Conservation (phyloP, 2,113 vertebrate species). For the Perca schrenkii region DNA sequence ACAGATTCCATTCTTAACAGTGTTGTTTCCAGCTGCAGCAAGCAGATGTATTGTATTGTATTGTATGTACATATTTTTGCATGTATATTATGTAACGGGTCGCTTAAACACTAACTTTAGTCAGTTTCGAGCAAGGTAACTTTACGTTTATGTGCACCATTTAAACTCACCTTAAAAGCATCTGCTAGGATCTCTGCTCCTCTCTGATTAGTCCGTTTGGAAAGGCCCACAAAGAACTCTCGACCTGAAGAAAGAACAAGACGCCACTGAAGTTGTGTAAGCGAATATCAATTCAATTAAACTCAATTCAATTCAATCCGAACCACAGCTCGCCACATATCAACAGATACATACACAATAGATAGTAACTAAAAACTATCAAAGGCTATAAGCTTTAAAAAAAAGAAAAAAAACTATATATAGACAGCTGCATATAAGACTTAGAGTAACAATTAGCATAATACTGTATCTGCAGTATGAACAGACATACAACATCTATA, state of each 20-base stretch:
- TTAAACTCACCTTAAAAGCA: conserved; percentile 93
- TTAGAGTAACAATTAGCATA: background rate
- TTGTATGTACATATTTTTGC: background rate
- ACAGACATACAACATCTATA: background rate
- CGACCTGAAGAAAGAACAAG: conserved; percentile 84
- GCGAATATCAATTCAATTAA: background rate
- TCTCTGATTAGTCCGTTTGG: conserved; percentile 96
- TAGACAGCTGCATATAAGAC: background rate
- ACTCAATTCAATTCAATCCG: background rate
- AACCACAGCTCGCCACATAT: background rate
- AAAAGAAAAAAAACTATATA: too few relatives aligned
- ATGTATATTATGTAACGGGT: background rate
- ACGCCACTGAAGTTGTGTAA: background rate
- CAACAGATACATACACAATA: background rate
- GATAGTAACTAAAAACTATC: background rate
- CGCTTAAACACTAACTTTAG: background rate
- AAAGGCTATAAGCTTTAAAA: background rate
- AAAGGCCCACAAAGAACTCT: conserved; percentile 98
- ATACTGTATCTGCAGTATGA: background rate
- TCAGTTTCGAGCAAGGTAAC: background rate
- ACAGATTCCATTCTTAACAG: background rate
- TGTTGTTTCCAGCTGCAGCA: background rate
- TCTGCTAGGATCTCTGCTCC: conserved; percentile 98
- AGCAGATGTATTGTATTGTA: background rate
- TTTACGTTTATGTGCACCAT: background rate